Evolutionary conservation across 1,140 invertebrate species (phyloP).

Genomic region (Trichonephila clavata): DNA sequence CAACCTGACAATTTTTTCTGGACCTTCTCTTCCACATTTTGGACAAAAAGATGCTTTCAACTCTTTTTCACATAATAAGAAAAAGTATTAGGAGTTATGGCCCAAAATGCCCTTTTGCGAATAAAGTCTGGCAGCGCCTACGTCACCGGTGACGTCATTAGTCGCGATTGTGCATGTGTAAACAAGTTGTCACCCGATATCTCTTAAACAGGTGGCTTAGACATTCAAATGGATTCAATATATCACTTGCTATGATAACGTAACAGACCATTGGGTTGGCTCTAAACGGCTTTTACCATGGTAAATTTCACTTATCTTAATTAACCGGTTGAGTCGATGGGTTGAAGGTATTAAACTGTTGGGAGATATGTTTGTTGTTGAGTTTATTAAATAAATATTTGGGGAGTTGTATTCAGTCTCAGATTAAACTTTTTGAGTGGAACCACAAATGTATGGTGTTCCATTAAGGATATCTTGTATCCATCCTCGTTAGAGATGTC

Average conservation of each 20-base stretch:
- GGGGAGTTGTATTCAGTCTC: not conserved
- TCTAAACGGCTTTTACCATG: not conserved
- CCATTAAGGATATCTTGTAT: too few species aligned
- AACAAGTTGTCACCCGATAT: not conserved
- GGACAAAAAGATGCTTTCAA: too few species aligned
- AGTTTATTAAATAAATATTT: not conserved
- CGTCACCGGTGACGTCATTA: not conserved
- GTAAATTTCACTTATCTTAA: not conserved
- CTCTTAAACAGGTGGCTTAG: not conserved
- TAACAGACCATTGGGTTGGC: not conserved
- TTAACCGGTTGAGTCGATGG: not conserved
- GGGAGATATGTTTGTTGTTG: not conserved
- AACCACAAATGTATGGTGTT: not conserved
- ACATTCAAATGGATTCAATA: not conserved
- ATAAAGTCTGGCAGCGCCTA: not conserved
- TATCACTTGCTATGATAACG: not conserved
- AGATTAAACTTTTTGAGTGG: too few species aligned
- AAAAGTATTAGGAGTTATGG: too few species aligned
- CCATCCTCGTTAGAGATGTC: too few species aligned
- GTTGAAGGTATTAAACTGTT: not conserved
- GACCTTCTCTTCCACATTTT: too few species aligned
- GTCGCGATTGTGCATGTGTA: not conserved
- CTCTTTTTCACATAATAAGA: too few species aligned
- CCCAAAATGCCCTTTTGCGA: too few species aligned
- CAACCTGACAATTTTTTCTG: too few species aligned